A percentile compares a stretch with the other conserved stretches of the same genome.
Evolutionary conservation across 2,113 vertebrate genomes (phyloP).

Genomic region (Sinosuthora webbiana): DNA sequence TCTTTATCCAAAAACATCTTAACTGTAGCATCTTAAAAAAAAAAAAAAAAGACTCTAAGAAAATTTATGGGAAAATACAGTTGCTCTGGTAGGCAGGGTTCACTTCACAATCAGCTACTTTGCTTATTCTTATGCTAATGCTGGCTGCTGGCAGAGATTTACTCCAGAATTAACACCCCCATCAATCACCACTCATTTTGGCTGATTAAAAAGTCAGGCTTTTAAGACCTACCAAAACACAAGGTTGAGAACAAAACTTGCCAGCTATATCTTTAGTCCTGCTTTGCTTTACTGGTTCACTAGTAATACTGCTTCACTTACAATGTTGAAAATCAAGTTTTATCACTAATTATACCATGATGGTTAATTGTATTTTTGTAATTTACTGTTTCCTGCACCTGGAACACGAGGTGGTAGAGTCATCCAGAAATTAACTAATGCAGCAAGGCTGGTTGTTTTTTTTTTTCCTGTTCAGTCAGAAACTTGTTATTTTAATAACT

Average conservation of each 20-base stretch:
- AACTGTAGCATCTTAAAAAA: neutral
- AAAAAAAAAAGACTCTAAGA: neutral
- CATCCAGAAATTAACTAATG: neutral
- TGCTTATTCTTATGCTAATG: neutral
- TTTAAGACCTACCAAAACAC: neutral
- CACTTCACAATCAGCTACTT: neutral
- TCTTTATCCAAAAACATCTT: neutral
- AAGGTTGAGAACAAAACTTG: neutral
- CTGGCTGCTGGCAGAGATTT: neutral
- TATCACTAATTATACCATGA: neutral
- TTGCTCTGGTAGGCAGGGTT: neutral
- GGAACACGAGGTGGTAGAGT: neutral
- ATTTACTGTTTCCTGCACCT: neutral
- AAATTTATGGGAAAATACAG: neutral
- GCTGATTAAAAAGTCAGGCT: neutral
- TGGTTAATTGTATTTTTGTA: neutral
- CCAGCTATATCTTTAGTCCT: neutral
- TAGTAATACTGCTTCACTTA: neutral
- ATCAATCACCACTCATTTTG: neutral
- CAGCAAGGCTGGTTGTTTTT: neutral
- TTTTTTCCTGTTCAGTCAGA: neutral
- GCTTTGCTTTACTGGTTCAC: neutral
- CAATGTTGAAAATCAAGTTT: neutral
- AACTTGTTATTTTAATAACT: neutral
- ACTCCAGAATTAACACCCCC: neutral